Base-by-base conservation (phyloP, 2,888 invertebrate species). In the Diarsia rubi region DNA sequence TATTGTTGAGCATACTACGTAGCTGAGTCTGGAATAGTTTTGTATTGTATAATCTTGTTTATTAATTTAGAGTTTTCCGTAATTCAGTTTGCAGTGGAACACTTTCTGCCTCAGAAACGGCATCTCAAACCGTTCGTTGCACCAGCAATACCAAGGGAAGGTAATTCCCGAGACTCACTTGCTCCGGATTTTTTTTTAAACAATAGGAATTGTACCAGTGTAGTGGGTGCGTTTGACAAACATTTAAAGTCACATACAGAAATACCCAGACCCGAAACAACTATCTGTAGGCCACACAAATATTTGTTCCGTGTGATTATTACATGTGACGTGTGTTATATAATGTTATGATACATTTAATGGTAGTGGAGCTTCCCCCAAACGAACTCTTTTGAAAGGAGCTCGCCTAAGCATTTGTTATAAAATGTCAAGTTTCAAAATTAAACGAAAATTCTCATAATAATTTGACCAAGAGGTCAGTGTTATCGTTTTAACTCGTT, bases 381-480 rank as follows among this genome's bases (percentile, higher is more conserved):
- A 72, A 47, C 16, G 8, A 12, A 6, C 8, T 59, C 27, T 75
- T 49, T 44, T 44, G 49, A 67, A 59, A 66, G 5, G 65, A n/a
- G 49, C 21, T 57, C 2, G n/a, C 31, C 37, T 19, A 52, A 9
- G 2, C 4, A 9, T 49, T 63, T 47, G 14, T 45, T 60, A 57
- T 63, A 82, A 80, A 45, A 77, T 49, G 49, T 37, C 16, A 31
- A 31, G n/a, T 81, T 83, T 69, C 45, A 54, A 66, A 72, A 83
- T 72, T 72, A 60, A 67, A 66, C 49, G 63, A 49, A 66, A 78
- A 83, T 64, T 44, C 68, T 52, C 3, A 21, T 66, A 66, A 72
- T 69, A 57, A 72, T 78, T 66, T 69, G 49, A 52, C 60, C 49
- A 45, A 71, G 65, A 73, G 83, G 83, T 73, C 73, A 83, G 68